phyloP scores from a whole-genome alignment of 2,888 invertebrate species.

The Zelleria hepariella region DNA sequence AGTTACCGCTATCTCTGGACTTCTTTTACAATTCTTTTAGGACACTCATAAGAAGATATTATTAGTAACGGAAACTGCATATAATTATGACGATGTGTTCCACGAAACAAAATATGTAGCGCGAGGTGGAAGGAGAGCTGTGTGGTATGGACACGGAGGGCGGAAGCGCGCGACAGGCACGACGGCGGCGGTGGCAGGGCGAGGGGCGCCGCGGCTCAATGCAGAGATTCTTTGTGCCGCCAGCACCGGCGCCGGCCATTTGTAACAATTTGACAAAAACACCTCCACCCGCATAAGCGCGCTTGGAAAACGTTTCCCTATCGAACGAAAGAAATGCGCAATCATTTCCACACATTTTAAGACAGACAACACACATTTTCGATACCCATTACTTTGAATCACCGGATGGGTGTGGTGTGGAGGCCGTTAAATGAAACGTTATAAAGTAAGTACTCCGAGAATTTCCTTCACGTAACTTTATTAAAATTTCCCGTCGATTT shows the following conservation, averaged over 20 bases:
- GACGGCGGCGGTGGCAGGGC: background rate
- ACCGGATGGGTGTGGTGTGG: background rate
- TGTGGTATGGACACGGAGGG: background rate
- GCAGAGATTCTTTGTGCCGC: background rate
- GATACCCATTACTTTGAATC: background rate
- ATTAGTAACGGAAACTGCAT: background rate
- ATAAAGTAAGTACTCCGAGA: constrained; percentile 10
- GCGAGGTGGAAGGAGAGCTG: background rate
- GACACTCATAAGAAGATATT: too few relatives aligned
- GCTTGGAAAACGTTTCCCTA: background rate
- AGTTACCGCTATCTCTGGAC: too few relatives aligned
- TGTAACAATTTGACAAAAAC: constrained; percentile 13
- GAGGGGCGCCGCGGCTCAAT: constrained; percentile 2
- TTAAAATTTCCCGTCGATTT: constrained; percentile 35
- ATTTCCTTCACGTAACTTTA: constrained; percentile 22
- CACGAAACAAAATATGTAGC: background rate
- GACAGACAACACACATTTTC: too few relatives aligned
- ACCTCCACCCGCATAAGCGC: background rate
- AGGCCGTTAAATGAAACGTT: constrained; percentile 11
- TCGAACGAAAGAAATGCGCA: background rate
- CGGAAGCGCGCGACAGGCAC: background rate
- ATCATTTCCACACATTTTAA: too few relatives aligned
- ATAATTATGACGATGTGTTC: too few relatives aligned
- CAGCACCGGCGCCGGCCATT: constrained; percentile 6
- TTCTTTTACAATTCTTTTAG: too few relatives aligned